phyloP scores from a whole-genome alignment of 2,113 vertebrate genomes.

The Grantiella picta region DNA sequence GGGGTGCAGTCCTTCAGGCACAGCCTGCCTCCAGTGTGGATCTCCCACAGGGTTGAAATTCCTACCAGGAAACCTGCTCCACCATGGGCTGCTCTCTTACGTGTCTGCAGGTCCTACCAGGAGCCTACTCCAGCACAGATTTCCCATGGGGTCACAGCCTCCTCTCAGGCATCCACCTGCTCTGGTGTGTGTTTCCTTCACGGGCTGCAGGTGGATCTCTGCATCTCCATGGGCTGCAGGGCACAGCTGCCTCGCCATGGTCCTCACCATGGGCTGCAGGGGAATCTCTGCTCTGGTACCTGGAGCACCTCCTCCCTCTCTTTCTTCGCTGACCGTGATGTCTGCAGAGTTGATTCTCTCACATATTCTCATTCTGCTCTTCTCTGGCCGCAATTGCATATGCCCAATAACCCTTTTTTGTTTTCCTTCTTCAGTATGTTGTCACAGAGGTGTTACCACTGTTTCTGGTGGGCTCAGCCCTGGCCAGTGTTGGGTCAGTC shows the following conservation, averaged over 20 bases:
- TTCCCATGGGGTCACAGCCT: neutral
- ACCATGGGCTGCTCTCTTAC: neutral
- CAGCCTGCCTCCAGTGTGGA: neutral
- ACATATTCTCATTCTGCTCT: neutral
- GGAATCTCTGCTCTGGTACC: neutral
- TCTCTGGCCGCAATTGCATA: neutral
- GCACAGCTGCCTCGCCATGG: neutral
- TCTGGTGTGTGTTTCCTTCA: neutral
- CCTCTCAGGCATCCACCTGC: neutral
- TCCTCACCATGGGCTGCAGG: neutral
- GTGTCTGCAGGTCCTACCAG: neutral
- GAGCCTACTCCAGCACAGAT: neutral
- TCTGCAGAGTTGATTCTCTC: neutral
- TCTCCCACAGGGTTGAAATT: neutral
- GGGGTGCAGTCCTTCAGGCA: neutral
- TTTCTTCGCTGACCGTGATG: neutral
- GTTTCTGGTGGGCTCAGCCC: neutral
- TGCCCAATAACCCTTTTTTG: neutral
- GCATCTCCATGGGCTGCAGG: neutral
- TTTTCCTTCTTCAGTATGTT: neutral
- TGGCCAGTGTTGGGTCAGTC: rapidly evolving
- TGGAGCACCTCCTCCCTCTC: neutral
- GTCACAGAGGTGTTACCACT: neutral
- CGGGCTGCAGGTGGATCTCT: neutral
- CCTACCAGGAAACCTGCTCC: neutral